Conservation (phyloP, 1,140 invertebrate genomes). For the Mylabris phalerata region DNA sequence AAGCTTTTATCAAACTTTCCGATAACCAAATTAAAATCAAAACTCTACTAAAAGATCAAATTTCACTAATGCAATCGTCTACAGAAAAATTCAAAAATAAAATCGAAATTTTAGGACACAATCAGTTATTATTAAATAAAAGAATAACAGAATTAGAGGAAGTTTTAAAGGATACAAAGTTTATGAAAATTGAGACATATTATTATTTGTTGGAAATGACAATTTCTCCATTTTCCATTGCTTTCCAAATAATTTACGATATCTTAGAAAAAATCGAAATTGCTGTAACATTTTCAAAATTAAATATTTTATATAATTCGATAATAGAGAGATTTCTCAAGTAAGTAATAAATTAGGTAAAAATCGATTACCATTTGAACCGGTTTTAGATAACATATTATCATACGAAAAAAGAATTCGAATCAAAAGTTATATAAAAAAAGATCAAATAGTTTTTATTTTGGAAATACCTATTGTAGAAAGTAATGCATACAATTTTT, state of each 20-base stretch:
- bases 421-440: no score
- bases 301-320: background rate
- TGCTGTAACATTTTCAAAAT: background rate
- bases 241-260: background rate
- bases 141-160: background rate
- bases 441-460: no score
- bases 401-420: no score
- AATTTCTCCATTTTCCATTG: background rate
- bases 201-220: background rate
- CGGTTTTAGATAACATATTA: no score
- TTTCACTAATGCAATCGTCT: background rate
- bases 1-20: background rate
- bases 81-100: background rate
- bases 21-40: constrained; percentile 11
- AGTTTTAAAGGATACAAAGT: no score
- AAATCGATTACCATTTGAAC: background rate
- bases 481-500: no score
- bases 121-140: background rate
- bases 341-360: no score
- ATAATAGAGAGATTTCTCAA: background rate
- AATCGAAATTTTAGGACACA: background rate
- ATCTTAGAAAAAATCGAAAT: background rate
- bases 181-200: no score
- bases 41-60: background rate
- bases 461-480: no score